Conservation (phyloP, 1,140 invertebrate species). For the Dendroctonus ponderosae region DNA sequence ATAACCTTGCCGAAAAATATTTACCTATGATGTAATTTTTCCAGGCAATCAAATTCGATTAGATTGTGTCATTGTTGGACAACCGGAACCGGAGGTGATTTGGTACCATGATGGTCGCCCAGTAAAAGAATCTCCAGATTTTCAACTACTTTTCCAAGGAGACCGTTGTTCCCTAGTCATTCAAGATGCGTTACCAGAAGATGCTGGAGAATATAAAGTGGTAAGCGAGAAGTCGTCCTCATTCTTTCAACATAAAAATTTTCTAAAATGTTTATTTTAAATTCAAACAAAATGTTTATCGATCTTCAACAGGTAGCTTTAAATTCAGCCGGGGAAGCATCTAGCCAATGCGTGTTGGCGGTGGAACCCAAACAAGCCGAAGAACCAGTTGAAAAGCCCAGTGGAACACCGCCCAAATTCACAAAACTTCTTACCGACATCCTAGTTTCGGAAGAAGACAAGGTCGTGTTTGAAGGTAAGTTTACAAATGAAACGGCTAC, state of each 20-base stretch:
- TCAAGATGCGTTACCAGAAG: conserved; percentile 70
- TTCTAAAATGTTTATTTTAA: not conserved
- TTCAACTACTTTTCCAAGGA: conserved; percentile 76
- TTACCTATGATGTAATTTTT: conserved; percentile 1
- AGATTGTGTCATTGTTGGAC: conserved; percentile 79
- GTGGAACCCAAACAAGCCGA: conserved; percentile 49
- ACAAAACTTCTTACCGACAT: conserved; percentile 68
- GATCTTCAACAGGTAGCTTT: conserved; percentile 57
- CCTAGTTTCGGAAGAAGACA: conserved; percentile 65
- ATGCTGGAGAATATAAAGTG: conserved; percentile 77
- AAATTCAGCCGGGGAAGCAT: conserved; percentile 76
- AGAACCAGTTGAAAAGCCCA: conserved; percentile 46
- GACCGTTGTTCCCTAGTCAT: conserved; percentile 79
- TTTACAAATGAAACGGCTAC: not conserved
- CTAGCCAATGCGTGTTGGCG: conserved; percentile 68
- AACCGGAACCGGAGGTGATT: conserved; percentile 84
- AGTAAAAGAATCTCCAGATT: conserved; percentile 80
- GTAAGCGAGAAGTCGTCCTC: conserved; percentile 39
- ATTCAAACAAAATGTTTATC: not conserved
- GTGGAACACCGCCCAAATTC: conserved; percentile 63
- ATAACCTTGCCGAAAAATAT: not conserved
- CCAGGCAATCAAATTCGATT: conserved; percentile 62
- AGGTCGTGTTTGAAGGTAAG: conserved; percentile 67
- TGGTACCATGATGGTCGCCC: conserved; percentile 84
- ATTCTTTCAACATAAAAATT: not conserved